Evolutionary conservation across 1,140 invertebrate genomes (phyloP), one percentile per base, ranked within the genome.

Genomic region (Drosophila neocordata): DNA sequence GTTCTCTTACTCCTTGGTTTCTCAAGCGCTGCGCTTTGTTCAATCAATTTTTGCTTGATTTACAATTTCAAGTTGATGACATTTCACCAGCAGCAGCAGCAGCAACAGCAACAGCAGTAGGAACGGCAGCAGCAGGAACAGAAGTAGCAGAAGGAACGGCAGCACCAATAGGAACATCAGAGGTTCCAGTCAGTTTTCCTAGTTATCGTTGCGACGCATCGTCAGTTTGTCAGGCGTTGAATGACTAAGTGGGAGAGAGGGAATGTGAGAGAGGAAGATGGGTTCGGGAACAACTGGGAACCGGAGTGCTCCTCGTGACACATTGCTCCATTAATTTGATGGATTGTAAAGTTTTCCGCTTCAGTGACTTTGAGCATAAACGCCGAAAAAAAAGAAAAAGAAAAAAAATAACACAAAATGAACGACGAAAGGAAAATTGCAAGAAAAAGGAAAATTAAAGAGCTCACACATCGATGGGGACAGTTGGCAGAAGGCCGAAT

Each of bases 261-360:
- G 55, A 59, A 20, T 31, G 59, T 48, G 41, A 61, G 53, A n/a
- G n/a, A n/a, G n/a, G n/a, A n/a, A n/a, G n/a, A 41, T 13, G 48
- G 48, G 68, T 57, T 58, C 51, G 52, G 41, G 41, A 61, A 35
- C 57, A 35, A 55, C 44, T 57, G 53, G 35, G 55, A 35, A 31
- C 55, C 61, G 34, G 66, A 71, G 68, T 60, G 78, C 71, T 70
- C 66, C 79, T 76, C 71, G 83, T 88, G 83, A 88, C 83, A 88
- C 83, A 88, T 88, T 88, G 83, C 83, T 88, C 84, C 83, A 88
- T 88, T 88, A 88, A 88, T 88, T 88, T 88, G 83, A 88, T 88
- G 83, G 83, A 88, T 88, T 88, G 83, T 88, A 88, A 88, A 88
- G 83, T 88, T 88, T 88, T 83, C 68, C 67, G 83, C 83, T 89